Evolutionary conservation across 2,888 invertebrate genomes (phyloP).

Genomic region (Mactromeris polynyma): DNA sequence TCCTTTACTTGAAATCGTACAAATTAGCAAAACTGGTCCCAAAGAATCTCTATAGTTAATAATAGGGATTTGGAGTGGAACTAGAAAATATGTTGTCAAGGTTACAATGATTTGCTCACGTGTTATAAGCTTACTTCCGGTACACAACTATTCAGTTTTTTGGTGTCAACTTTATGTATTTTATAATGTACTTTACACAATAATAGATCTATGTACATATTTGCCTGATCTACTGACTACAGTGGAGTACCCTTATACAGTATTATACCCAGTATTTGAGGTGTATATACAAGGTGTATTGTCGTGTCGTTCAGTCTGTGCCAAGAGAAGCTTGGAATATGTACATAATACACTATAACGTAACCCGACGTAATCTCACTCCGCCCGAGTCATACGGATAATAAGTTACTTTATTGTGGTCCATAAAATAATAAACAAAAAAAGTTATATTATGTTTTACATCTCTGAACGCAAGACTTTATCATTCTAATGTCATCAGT

Average conservation of each 20-base stretch:
- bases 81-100: background rate
- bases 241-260: background rate
- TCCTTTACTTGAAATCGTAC: background rate
- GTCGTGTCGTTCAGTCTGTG: background rate
- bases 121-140: background rate
- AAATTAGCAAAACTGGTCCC: background rate
- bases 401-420: too few relatives aligned
- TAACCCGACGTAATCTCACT: too few relatives aligned
- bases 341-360: too few relatives aligned
- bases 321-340: background rate
- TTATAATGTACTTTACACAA: background rate
- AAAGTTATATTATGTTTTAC: too few relatives aligned
- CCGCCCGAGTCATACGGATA: too few relatives aligned
- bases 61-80: background rate
- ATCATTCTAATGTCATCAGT: too few relatives aligned
- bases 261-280: background rate
- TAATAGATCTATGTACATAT: background rate
- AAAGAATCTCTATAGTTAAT: background rate
- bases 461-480: too few relatives aligned
- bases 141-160: background rate
- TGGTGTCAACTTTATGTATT: background rate
- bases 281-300: background rate
- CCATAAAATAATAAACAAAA: too few relatives aligned
- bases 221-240: constrained; percentile 1
- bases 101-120: background rate